Evolutionary conservation across 2,113 vertebrate species (phyloP).

Genomic region (Ardeotis arabs): DNA sequence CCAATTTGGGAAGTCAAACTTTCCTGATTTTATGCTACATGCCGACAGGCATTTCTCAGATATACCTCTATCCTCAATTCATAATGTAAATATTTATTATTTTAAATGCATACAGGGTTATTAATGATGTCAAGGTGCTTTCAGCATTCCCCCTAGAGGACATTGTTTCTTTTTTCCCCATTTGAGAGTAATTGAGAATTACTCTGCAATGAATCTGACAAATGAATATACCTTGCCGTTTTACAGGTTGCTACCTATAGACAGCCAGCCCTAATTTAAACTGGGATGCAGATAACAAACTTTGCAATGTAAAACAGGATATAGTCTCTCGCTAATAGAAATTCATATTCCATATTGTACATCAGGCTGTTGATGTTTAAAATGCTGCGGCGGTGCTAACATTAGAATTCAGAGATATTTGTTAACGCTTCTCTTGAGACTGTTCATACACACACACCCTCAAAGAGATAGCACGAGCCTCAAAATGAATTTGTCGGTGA

Average conservation of each 20-base stretch:
- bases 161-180: not conserved
- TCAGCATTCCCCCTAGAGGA: not conserved
- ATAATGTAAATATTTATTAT: not conserved
- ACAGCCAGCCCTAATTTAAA: slow-evolving; percentile 51
- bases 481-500: slow-evolving; percentile 53
- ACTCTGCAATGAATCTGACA: not conserved
- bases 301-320: slow-evolving; percentile 6
- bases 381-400: not conserved
- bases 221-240: not conserved
- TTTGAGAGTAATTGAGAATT: not conserved
- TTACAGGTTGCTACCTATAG: not conserved
- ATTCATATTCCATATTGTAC: slow-evolving; percentile 37
- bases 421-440: slow-evolving; percentile 60
- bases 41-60: not conserved
- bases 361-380: not conserved
- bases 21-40: not conserved
- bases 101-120: not conserved
- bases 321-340: slow-evolving; percentile 34
- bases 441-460: not conserved
- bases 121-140: not conserved
- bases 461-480: slow-evolving; percentile 49
- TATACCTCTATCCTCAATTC: not conserved
- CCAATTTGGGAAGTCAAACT: not conserved
- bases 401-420: slow-evolving; percentile 70
- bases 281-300: slow-evolving; percentile 39